phyloP scores from a whole-genome alignment of 2,888 invertebrate species.

The Chesias legatella region DNA sequence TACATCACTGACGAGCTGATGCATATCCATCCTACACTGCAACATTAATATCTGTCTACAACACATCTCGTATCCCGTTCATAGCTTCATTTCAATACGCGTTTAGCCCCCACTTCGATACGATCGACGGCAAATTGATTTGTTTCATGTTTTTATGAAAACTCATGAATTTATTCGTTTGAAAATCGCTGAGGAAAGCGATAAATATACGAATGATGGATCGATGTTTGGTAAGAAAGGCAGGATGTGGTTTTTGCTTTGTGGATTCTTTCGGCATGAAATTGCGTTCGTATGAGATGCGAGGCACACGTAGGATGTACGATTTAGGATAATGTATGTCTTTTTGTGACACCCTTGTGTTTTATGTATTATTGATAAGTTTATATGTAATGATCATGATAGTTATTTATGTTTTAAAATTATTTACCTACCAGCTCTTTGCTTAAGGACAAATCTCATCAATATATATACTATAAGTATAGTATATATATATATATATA shows the following conservation, averaged over 20 bases:
- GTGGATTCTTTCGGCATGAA: slow-evolving; percentile 12
- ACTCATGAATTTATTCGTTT: slow-evolving; percentile 25
- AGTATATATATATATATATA: too few relatives aligned
- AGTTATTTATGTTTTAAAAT: too few relatives aligned
- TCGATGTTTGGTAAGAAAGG: slow-evolving; percentile 13
- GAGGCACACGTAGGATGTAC: neutral
- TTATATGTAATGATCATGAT: too few relatives aligned
- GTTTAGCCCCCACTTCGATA: slow-evolving; percentile 13
- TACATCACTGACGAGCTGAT: too few relatives aligned
- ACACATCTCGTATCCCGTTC: slow-evolving; percentile 27
- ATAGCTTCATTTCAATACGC: slow-evolving; percentile 27
- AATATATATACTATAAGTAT: too few relatives aligned
- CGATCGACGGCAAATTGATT: slow-evolving; percentile 28
- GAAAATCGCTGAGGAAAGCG: slow-evolving; percentile 21
- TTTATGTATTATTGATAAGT: too few relatives aligned
- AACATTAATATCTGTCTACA: slow-evolving; percentile 45
- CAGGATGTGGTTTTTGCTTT: slow-evolving; percentile 24
- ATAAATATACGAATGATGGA: slow-evolving; percentile 21
- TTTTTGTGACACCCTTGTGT: too few relatives aligned
- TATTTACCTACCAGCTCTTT: too few relatives aligned
- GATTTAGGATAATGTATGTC: too few relatives aligned
- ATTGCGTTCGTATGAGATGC: neutral
- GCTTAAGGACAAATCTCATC: too few relatives aligned
- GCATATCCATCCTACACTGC: slow-evolving; percentile 34
- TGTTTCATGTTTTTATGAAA: slow-evolving; percentile 30